phyloP scores from a whole-genome alignment of 37 sponge, comb jelly and placozoan genomes.

The Mnemiopsis leidyi region DNA sequence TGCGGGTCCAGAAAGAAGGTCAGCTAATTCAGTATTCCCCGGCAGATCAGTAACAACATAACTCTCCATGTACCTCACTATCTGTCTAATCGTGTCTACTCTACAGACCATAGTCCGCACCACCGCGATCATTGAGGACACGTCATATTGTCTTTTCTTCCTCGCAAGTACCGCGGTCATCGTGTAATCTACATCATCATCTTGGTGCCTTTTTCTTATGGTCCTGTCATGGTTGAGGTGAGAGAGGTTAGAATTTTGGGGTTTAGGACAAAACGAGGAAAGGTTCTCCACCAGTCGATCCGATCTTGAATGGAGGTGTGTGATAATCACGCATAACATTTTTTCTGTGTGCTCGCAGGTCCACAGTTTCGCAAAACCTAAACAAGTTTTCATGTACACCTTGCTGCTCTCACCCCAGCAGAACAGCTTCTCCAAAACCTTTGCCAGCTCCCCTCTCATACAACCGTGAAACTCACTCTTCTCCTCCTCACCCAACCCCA shows the following conservation, averaged over 20 bases:
- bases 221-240: neutral
- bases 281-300: neutral
- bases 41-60: neutral
- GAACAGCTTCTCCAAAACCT: neutral
- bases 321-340: neutral
- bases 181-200: too few relatives aligned
- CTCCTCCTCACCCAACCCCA: neutral
- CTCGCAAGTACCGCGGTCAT: too few relatives aligned
- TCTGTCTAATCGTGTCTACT: neutral
- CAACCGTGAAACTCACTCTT: neutral
- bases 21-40: neutral
- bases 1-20: neutral
- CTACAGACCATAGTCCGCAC: neutral
- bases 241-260: neutral
- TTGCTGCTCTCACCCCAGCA: neutral
- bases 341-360: neutral
- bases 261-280: neutral
- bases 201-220: too few relatives aligned
- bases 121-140: neutral
- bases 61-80: neutral
- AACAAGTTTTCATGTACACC: neutral
- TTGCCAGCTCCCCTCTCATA: neutral
- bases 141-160: neutral
- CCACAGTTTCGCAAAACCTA: neutral
- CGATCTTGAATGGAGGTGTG: neutral